Evolutionary conservation across 2,888 invertebrate genomes (phyloP).

Genomic region (Eilema griseolum): DNA sequence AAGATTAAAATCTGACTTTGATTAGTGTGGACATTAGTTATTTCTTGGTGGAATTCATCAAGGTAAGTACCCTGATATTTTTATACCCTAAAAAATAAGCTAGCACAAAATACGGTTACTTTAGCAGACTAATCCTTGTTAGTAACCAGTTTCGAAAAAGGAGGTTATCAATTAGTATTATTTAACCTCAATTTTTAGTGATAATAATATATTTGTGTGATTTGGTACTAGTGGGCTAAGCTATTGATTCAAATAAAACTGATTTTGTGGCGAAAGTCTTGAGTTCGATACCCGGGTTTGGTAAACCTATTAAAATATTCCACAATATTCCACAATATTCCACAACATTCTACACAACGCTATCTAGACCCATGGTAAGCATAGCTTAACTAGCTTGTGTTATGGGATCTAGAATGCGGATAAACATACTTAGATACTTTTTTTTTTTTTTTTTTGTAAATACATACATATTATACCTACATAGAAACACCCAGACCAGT

Average conservation of each 20-base stretch:
- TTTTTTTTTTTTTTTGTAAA: too few species aligned
- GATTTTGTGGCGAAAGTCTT: neutral
- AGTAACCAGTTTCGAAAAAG: neutral
- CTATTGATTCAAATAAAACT: too few species aligned
- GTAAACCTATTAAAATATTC: neutral
- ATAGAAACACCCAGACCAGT: too few species aligned
- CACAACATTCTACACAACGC: too few species aligned
- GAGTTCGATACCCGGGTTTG: neutral
- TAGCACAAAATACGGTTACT: neutral
- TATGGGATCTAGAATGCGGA: too few species aligned
- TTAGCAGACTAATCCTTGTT: neutral
- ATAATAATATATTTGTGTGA: neutral
- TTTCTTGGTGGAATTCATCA: slow-evolving; percentile 18
- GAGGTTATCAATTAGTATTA: neutral
- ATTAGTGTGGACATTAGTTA: neutral
- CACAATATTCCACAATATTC: too few species aligned
- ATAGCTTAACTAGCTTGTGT: too few species aligned
- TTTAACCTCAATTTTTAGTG: neutral
- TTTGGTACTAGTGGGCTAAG: too few species aligned
- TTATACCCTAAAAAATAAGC: neutral
- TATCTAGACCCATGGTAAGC: too few species aligned
- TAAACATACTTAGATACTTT: too few species aligned
- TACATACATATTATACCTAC: too few species aligned
- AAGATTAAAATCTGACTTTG: neutral
- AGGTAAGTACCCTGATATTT: slow-evolving; percentile 37